Conservation (phyloP, 2,113 vertebrate genomes). For the Thalassarche chlororhynchos region DNA sequence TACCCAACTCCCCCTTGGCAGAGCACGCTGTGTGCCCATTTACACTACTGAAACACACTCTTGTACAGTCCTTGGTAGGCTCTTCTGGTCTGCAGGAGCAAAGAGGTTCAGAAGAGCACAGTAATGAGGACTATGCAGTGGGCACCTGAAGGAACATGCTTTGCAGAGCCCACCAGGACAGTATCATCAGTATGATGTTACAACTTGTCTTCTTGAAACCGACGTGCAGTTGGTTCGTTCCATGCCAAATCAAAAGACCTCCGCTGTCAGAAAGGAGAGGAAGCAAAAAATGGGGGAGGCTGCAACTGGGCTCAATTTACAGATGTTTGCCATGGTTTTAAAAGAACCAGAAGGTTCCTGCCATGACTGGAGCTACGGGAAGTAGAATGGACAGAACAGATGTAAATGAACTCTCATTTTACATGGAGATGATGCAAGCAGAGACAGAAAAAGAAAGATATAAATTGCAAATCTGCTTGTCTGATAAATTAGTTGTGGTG, state of each 20-base stretch:
- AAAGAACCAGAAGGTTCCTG: neutral
- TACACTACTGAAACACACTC: neutral
- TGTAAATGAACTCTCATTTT: neutral
- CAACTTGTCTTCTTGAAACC: neutral
- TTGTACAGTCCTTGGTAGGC: neutral
- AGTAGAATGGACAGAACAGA: neutral
- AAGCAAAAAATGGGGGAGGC: neutral
- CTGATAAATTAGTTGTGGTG: neutral
- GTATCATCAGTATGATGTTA: neutral
- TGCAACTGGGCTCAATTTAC: neutral
- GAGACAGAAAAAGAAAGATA: neutral
- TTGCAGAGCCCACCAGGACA: neutral
- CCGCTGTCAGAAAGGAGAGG: neutral
- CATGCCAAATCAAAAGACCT: neutral
- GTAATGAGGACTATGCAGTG: neutral
- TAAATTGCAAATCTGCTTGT: neutral
- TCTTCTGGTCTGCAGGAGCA: neutral
- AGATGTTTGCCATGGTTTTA: neutral
- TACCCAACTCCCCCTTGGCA: neutral
- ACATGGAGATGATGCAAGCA: neutral
- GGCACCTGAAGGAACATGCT: neutral
- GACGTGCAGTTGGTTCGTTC: accelerated
- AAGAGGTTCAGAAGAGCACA: neutral
- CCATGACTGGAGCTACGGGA: neutral
- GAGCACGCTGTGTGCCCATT: neutral